phyloP scores from a whole-genome alignment of 2,797 vertebrate genomes.

The Fratercula arctica region DNA sequence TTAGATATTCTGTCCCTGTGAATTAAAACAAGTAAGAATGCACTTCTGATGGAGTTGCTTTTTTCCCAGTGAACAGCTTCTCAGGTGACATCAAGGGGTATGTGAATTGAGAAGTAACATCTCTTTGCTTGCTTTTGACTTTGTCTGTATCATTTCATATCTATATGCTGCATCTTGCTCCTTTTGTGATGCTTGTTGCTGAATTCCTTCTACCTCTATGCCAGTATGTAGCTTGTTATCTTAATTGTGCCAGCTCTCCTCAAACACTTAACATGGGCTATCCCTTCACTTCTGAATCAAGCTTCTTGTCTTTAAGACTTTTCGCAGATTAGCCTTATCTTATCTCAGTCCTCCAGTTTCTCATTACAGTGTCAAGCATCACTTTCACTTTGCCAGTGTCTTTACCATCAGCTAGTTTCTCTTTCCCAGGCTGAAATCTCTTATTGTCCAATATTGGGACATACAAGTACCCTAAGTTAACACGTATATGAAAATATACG shows the following conservation, averaged over 20 bases:
- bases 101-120: background rate
- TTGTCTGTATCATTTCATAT: background rate
- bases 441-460: background rate
- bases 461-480: background rate
- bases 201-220: background rate
- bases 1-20: background rate
- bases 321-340: conserved; percentile 2
- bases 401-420: conserved; percentile 24
- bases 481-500: background rate
- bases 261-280: background rate
- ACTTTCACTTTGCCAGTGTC: conserved; percentile 28
- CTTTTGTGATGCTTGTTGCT: background rate
- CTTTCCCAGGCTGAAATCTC: background rate
- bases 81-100: background rate
- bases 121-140: background rate
- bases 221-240: background rate
- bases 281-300: background rate
- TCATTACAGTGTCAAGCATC: conserved; percentile 15
- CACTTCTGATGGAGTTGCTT: background rate
- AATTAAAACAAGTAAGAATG: background rate
- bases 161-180: background rate
- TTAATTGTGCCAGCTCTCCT: background rate
- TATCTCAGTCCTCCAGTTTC: conserved; percentile 23
- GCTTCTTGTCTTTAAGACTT: conserved; percentile 17
- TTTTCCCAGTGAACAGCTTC: background rate